These are phyloP conservation scores for Automeris io DNA, from an alignment of 2,888 invertebrate species.

Conservation along the genomic window DNA sequence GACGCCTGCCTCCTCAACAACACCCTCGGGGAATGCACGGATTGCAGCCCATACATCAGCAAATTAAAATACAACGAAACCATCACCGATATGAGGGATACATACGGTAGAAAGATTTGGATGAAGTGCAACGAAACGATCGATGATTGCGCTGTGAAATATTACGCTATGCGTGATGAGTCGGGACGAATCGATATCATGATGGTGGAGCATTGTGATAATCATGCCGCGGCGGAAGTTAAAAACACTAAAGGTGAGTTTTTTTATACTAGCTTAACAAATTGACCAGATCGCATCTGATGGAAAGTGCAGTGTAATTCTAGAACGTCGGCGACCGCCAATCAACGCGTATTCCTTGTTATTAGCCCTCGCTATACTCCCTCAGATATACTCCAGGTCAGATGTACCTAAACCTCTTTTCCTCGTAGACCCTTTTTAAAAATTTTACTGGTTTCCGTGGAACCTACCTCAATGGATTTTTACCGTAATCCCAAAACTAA, in stretches of 20 bases:
- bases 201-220: conserved; percentile 37
- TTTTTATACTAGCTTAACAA: neutral
- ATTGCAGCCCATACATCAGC: conserved; percentile 17
- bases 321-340: too few relatives aligned
- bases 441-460: too few relatives aligned
- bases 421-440: too few relatives aligned
- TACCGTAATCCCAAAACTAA: too few relatives aligned
- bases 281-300: too few relatives aligned
- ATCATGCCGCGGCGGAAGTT: conserved; percentile 10
- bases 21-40: conserved; percentile 21
- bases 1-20: conserved; percentile 38
- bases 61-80: conserved; percentile 27
- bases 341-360: too few relatives aligned
- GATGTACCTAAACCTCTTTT: too few relatives aligned
- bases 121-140: conserved; percentile 37
- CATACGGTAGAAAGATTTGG: conserved; percentile 37
- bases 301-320: too few relatives aligned
- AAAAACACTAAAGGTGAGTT: conserved; percentile 34
- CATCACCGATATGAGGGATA: conserved; percentile 23
- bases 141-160: conserved; percentile 30
- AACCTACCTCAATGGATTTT: too few relatives aligned
- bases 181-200: conserved; percentile 31
- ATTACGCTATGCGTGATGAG: conserved; percentile 35
- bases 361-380: too few relatives aligned
- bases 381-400: too few relatives aligned